Evolutionary conservation across 2,888 invertebrate genomes (phyloP).

Genomic region (Cremastinae sp.): DNA sequence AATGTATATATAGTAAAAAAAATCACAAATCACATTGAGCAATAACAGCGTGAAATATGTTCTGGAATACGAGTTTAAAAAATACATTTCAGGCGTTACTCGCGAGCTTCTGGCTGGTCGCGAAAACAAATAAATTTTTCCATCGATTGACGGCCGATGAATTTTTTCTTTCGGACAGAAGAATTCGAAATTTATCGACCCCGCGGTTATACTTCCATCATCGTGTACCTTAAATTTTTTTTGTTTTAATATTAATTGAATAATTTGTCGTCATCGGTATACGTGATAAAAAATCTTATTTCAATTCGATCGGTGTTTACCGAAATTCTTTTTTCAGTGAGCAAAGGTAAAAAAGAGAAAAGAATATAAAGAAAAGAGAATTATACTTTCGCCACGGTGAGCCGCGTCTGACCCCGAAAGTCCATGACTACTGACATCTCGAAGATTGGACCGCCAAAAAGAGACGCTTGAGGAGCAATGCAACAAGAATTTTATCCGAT

Average conservation of each 20-base stretch:
- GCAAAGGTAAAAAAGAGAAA: conserved; percentile 19
- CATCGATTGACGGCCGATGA: conserved; percentile 9
- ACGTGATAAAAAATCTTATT: too few species aligned
- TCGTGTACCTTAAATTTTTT: too few species aligned
- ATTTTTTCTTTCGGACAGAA: neutral
- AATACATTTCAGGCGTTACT: conserved; percentile 28
- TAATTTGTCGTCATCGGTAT: too few species aligned
- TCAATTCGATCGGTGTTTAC: neutral
- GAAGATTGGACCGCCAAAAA: conserved; percentile 50
- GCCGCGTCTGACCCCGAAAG: conserved; percentile 54
- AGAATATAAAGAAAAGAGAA: conserved; percentile 64
- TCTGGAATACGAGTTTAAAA: conserved; percentile 19
- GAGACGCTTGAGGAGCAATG: conserved; percentile 30
- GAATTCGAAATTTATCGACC: too few species aligned
- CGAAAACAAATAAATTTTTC: conserved; percentile 24
- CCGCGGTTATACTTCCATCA: too few species aligned
- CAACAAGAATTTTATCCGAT: conserved; percentile 1
- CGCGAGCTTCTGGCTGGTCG: conserved; percentile 6
- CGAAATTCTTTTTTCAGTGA: neutral
- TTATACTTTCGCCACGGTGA: conserved; percentile 69
- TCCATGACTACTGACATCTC: conserved; percentile 51
- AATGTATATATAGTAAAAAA: conserved; percentile 10
- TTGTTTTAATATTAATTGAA: too few species aligned
- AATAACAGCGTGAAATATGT: conserved; percentile 52
- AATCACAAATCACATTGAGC: conserved; percentile 42